A percentile compares a stretch with the other conserved stretches of the same genome.
Conservation (phyloP, 2,797 vertebrate genomes). For the Poecilia picta region DNA sequence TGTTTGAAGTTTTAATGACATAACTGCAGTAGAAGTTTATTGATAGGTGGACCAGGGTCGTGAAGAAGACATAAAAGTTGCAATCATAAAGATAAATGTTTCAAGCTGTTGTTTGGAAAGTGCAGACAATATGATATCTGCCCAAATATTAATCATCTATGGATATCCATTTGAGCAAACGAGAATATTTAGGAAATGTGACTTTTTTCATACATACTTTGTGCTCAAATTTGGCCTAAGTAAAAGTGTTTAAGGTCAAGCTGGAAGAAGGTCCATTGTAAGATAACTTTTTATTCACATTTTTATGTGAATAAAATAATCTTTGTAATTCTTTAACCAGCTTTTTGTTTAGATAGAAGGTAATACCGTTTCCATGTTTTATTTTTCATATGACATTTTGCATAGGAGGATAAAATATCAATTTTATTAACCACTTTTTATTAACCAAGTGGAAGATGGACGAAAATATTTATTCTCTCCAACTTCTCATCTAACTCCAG, state of each 20-base stretch:
- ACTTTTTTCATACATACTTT: neutral
- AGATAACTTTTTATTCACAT: neutral
- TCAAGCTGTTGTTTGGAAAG: neutral
- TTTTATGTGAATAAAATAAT: neutral
- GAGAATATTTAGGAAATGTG: neutral
- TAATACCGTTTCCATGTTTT: neutral
- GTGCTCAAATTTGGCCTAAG: neutral
- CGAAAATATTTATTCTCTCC: neutral
- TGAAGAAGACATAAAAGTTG: neutral
- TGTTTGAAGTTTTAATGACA: constrained; percentile 1
- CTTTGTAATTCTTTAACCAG: neutral
- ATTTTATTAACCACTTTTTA: neutral
- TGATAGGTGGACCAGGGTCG: neutral
- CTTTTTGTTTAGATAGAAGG: neutral
- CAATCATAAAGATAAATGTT: neutral
- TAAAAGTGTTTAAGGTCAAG: neutral
- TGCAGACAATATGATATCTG: neutral
- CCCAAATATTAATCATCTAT: neutral
- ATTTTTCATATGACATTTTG: neutral
- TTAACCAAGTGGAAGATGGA: neutral
- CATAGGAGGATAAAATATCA: neutral
- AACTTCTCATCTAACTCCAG: neutral
- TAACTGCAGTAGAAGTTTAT: neutral
- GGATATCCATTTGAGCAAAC: neutral
- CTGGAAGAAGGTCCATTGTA: neutral